phyloP scores from a whole-genome alignment of 2,113 vertebrate species.

The Acrocephalus arundinaceus region DNA sequence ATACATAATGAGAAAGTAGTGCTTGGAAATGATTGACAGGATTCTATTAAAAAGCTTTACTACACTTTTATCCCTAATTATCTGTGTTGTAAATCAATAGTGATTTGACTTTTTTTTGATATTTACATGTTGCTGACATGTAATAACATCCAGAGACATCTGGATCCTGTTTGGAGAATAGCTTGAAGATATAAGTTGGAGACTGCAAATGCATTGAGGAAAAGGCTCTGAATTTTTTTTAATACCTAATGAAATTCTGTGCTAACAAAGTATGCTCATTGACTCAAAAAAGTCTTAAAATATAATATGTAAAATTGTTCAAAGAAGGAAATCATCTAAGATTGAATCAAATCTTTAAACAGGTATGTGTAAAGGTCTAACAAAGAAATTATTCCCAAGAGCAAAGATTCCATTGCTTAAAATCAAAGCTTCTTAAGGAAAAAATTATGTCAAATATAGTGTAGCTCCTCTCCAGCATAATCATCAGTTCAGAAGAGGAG shows the following conservation, averaged over 20 bases:
- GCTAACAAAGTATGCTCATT: background rate
- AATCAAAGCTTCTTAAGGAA: background rate
- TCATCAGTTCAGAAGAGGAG: background rate
- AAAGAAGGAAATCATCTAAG: background rate
- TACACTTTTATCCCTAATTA: conserved; percentile 82
- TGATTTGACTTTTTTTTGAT: conserved; percentile 77
- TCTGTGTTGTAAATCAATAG: conserved; percentile 77
- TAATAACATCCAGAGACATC: background rate
- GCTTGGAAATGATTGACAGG: conserved; percentile 88
- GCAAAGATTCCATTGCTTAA: background rate
- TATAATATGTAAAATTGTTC: background rate
- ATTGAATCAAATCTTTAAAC: background rate
- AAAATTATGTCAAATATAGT: background rate
- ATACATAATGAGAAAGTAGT: conserved; percentile 79
- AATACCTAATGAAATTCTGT: background rate
- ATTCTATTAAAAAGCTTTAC: conserved; percentile 87
- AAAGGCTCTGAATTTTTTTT: background rate
- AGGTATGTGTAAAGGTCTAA: background rate
- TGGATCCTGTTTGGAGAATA: background rate
- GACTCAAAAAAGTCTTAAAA: background rate
- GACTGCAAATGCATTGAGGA: background rate
- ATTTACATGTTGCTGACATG: conserved; percentile 26
- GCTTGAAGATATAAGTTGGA: background rate
- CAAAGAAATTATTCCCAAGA: background rate
- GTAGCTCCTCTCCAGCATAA: background rate